phyloP scores from a whole-genome alignment of 2,888 invertebrate species.

The Rhodophaea formosa region DNA sequence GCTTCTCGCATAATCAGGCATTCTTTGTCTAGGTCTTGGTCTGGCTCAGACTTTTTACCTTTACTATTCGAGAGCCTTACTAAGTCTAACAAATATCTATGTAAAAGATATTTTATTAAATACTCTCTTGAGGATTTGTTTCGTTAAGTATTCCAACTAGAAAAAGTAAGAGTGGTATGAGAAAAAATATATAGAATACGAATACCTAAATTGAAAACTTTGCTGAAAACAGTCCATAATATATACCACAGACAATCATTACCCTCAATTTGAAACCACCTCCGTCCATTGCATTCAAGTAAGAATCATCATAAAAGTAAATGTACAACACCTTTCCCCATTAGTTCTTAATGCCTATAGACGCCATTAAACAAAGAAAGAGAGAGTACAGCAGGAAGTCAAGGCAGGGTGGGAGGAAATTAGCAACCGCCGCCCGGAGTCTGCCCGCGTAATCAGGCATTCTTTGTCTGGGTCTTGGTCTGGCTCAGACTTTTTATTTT shows the following conservation, averaged over 20 bases:
- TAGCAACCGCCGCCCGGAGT: conserved; percentile 4
- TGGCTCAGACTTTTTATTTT: not conserved
- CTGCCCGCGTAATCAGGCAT: conserved; percentile 14
- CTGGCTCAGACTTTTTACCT: not conserved
- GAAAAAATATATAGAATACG: too few species aligned
- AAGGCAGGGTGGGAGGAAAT: conserved; percentile 10
- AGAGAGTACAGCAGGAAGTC: conserved; percentile 3
- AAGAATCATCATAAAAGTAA: too few species aligned
- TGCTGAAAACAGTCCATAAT: too few species aligned
- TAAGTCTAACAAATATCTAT: not conserved
- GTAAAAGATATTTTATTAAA: not conserved
- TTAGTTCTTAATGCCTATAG: not conserved
- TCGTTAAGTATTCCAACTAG: too few species aligned
- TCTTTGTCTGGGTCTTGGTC: conserved; percentile 11
- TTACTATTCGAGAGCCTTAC: not conserved
- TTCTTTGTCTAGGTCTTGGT: conserved; percentile 12
- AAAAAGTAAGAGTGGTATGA: too few species aligned
- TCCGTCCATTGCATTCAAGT: too few species aligned
- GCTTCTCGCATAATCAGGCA: conserved; percentile 14
- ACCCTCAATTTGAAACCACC: too few species aligned
- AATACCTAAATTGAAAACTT: too few species aligned
- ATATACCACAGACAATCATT: too few species aligned
- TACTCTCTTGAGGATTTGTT: too few species aligned
- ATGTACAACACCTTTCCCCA: too few species aligned
- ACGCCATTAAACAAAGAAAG: conserved; percentile 11